These are phyloP conservation scores for Furcifer pardalis DNA, from an alignment of 2,797 vertebrate genomes.

Conservation along the genomic window DNA sequence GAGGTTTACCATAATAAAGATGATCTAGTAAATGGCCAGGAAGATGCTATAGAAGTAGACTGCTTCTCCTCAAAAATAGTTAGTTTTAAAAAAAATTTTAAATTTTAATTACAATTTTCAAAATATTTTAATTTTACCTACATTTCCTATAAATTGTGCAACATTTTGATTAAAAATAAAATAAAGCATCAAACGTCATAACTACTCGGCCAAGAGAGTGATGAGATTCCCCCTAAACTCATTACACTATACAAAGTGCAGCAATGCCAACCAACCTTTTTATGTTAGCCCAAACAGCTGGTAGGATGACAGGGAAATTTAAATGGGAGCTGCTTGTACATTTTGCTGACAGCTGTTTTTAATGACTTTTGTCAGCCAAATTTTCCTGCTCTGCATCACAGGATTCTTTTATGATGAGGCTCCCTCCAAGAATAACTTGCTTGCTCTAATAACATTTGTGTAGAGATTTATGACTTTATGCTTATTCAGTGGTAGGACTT, in stretches of 20 bases:
- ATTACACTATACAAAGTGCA: constrained; percentile 53
- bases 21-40: too few relatives aligned
- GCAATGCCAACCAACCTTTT: constrained; percentile 61
- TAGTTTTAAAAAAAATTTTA: too few relatives aligned
- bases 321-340: constrained; percentile 53
- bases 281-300: constrained; percentile 67
- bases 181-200: neutral
- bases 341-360: constrained; percentile 69
- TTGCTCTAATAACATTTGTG: constrained; percentile 77
- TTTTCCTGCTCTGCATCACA: constrained; percentile 48
- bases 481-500: constrained; percentile 71
- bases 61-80: too few relatives aligned
- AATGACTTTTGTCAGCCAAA: constrained; percentile 64
- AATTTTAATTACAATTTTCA: too few relatives aligned
- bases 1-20: too few relatives aligned
- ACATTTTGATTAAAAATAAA: too few relatives aligned
- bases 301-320: constrained; percentile 45
- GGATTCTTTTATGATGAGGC: constrained; percentile 69
- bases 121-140: too few relatives aligned
- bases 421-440: constrained; percentile 72
- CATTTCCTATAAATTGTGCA: too few relatives aligned
- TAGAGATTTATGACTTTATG: constrained; percentile 78
- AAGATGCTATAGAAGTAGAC: too few relatives aligned
- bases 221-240: constrained; percentile 50
- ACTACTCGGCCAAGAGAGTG: constrained; percentile 2